Evolutionary conservation across 2,888 invertebrate species (phyloP).

Genomic region (Spilarctia lutea): DNA sequence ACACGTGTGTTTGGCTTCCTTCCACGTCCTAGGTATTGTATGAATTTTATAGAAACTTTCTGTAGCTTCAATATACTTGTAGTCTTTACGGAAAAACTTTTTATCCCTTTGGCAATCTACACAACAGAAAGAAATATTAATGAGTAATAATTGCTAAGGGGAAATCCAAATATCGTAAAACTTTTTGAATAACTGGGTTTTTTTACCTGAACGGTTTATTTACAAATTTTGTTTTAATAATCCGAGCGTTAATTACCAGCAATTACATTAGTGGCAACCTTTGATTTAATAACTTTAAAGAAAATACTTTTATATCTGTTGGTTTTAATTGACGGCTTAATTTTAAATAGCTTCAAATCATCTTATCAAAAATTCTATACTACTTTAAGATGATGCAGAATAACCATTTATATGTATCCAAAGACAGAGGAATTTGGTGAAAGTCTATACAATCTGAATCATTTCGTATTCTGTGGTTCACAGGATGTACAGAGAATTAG

Average conservation of each 20-base stretch:
- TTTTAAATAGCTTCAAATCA: neutral
- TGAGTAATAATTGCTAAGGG: neutral
- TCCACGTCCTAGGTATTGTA: conserved; percentile 4
- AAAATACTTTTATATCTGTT: neutral
- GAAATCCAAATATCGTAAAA: neutral
- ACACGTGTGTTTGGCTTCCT: conserved; percentile 11
- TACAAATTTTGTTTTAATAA: neutral
- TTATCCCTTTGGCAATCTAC: conserved; percentile 14
- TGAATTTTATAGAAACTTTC: conserved; percentile 15
- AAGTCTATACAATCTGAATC: too few relatives aligned
- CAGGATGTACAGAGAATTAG: too few relatives aligned
- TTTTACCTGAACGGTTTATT: neutral
- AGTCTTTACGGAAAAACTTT: conserved; percentile 20
- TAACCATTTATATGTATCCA: too few relatives aligned
- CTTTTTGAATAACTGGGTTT: neutral
- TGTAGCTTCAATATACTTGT: conserved; percentile 11
- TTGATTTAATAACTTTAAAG: neutral
- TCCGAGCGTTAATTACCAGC: neutral
- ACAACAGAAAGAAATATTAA: neutral
- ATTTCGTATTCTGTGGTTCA: too few relatives aligned
- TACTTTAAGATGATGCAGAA: neutral
- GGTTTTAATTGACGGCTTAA: neutral
- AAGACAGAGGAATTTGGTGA: too few relatives aligned
- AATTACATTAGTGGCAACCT: neutral
- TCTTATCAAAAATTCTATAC: neutral